Evolutionary conservation across 2,888 invertebrate species (phyloP), one percentile per base, ranked within the genome.

Genomic region (Morpho helenor): DNA sequence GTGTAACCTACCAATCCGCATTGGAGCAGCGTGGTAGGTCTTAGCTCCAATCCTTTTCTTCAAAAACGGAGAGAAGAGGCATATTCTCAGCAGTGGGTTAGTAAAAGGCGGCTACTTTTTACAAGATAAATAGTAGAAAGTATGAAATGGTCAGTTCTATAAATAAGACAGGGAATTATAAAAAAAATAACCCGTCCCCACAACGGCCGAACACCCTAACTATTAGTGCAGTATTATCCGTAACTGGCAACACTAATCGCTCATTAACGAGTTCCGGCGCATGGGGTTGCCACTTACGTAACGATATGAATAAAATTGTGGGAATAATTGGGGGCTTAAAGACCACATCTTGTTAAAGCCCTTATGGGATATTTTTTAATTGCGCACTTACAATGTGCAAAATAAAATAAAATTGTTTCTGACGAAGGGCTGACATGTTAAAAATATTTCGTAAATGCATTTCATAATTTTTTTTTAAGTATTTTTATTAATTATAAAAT

Each of bases 161-260:
- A 31, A 31, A 31, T 31, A 31, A 31, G 31, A 43, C 3, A 43
- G 43, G 43, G 22, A 40, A 53, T 46, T 16, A 10, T 22, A 42
- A 52, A 57, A 57, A 57, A 53, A 53, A 22, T 10, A 53, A 7
- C 42, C 31, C 43, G 49, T 44, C 62, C 59, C 52, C 51, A 52
- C 68, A 68, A 69, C 69, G 61, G 67, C 68, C 80, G 75, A 74
- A 75, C 84, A 79, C 87, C 85, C 86, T 77, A 75, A 70, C 84
- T 82, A 87, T 86, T 87, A 86, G 77, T 71, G 68, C 66, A 73
- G 85, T 77, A 84, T 88, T 87, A 87, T 84, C 83, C 82, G 77
- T 80, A 83, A 84, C 84, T 86, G 83, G 87, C 80, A 87, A 87
- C 85, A 84, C 87, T 88, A 87, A 89, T 89, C 88, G 87, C 82